A percentile compares a stretch with the other conserved stretches of the same genome.
Evolutionary conservation across 2,888 invertebrate genomes (phyloP).

Genomic region (Epiblema foenella): DNA sequence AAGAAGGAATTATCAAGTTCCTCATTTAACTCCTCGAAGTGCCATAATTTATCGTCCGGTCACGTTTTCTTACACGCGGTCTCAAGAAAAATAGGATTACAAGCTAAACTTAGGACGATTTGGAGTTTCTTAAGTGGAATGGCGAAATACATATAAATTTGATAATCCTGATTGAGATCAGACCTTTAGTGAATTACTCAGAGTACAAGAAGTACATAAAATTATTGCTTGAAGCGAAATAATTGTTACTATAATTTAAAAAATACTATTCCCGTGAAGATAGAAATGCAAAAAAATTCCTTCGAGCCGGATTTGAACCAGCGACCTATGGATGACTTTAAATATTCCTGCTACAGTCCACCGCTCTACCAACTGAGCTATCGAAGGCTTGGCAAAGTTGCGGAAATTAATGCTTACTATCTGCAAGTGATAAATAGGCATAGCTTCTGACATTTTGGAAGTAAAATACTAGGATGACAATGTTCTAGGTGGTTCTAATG

Average conservation of each 20-base stretch:
- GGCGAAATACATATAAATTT: neutral
- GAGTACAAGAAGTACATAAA: neutral
- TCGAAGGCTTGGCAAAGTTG: constrained; percentile 65
- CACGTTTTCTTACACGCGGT: constrained; percentile 23
- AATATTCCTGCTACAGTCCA: constrained; percentile 78
- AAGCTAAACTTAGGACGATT: neutral
- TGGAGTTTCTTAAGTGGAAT: neutral
- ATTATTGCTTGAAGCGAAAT: neutral
- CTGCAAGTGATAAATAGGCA: neutral
- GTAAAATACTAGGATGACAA: constrained; percentile 12
- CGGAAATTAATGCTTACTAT: constrained; percentile 53
- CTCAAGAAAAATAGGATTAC: neutral
- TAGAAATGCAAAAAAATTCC: constrained; percentile 56
- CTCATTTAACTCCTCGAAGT: constrained; percentile 7
- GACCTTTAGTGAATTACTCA: neutral
- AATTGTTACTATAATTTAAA: no score
- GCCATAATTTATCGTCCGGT: constrained; percentile 12
- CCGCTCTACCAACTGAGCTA: constrained; percentile 86
- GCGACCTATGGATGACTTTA: constrained; percentile 83
- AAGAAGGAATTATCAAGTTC: constrained; percentile 17
- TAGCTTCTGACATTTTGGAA: constrained; percentile 5
- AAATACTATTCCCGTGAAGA: neutral
- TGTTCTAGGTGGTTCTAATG: neutral
- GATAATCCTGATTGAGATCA: neutral
- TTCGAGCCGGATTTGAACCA: constrained; percentile 86